Percentiles rank a stretch among this genome's conserved stretches.
Conservation (phyloP, 2,888 invertebrate species). For the Oxytorus armatus region DNA sequence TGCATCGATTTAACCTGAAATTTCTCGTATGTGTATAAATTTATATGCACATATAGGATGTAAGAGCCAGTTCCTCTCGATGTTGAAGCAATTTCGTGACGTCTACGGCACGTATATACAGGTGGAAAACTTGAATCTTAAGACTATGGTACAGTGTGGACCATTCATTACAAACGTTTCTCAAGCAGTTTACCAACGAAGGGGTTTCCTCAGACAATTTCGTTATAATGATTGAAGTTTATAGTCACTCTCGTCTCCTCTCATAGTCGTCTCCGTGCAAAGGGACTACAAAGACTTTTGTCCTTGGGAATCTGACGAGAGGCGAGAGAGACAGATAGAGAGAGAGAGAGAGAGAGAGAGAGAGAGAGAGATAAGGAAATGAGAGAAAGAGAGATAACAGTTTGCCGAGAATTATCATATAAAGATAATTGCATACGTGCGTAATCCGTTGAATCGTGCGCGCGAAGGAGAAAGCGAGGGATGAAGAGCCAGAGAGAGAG, state of each 20-base stretch:
- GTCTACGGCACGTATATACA: background rate
- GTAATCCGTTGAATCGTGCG: slow-evolving; percentile 48
- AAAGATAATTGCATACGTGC: slow-evolving; percentile 54
- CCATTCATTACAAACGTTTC: slow-evolving; percentile 65
- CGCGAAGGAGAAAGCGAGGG: no score
- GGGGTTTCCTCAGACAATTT: slow-evolving; percentile 73
- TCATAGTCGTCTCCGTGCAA: slow-evolving; percentile 19
- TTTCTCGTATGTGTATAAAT: background rate
- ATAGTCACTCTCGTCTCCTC: slow-evolving; percentile 60
- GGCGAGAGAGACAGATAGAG: slow-evolving; percentile 1
- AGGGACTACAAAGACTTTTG: slow-evolving; percentile 12
- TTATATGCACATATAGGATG: background rate
- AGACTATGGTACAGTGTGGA: slow-evolving; percentile 27
- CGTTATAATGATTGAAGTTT: slow-evolving; percentile 81
- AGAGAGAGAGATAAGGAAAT: no score
- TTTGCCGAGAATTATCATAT: slow-evolving; percentile 19
- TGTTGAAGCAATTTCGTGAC: slow-evolving; percentile 4
- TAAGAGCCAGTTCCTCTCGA: background rate
- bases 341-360: no score
- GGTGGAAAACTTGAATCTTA: slow-evolving; percentile 39
- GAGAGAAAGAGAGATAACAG: no score
- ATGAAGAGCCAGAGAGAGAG: no score
- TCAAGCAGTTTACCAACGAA: slow-evolving; percentile 48
- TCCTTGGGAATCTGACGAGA: slow-evolving; percentile 24
- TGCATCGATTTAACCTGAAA: background rate